These are phyloP conservation scores for Platerodrilus igneus DNA, from an alignment of 2,888 invertebrate genomes.

Conservation along the genomic window DNA sequence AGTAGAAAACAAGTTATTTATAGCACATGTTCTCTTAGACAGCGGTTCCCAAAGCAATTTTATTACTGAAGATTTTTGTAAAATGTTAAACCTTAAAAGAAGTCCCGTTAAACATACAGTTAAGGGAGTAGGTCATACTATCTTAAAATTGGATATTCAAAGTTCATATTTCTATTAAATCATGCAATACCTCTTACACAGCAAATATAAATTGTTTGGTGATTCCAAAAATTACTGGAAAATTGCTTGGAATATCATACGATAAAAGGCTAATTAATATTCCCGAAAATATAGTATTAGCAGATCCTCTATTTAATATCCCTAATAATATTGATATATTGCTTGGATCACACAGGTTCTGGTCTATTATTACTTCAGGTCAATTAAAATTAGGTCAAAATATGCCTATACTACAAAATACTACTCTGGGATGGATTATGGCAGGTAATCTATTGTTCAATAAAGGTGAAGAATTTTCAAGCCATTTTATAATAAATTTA, in stretches of 20 bases:
- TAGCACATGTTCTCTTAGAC: too few relatives aligned
- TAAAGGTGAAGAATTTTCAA: neutral
- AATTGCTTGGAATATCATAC: conserved; percentile 14
- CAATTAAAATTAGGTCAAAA: conserved; percentile 9
- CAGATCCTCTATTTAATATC: conserved; percentile 23
- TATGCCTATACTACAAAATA: conserved; percentile 20
- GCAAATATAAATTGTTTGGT: conserved; percentile 11
- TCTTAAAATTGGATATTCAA: too few relatives aligned
- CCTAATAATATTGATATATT: conserved; percentile 23
- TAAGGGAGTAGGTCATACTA: too few relatives aligned
- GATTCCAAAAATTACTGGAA: conserved; percentile 10
- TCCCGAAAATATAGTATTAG: conserved; percentile 17
- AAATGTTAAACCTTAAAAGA: too few relatives aligned
- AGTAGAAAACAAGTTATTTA: too few relatives aligned
- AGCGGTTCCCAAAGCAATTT: too few relatives aligned
- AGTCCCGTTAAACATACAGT: too few relatives aligned
- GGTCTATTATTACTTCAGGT: conserved; percentile 15
- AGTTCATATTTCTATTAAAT: too few relatives aligned
- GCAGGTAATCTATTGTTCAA: conserved; percentile 13
- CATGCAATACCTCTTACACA: too few relatives aligned
- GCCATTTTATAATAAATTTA: conserved; percentile 4
- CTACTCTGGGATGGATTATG: conserved; percentile 25
- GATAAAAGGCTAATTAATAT: conserved; percentile 20
- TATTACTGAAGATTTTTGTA: too few relatives aligned
- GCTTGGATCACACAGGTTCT: conserved; percentile 23